Evolutionary conservation across 2,888 invertebrate species (phyloP), one percentile per base, ranked within the genome.

Genomic region (Agrilus mali): DNA sequence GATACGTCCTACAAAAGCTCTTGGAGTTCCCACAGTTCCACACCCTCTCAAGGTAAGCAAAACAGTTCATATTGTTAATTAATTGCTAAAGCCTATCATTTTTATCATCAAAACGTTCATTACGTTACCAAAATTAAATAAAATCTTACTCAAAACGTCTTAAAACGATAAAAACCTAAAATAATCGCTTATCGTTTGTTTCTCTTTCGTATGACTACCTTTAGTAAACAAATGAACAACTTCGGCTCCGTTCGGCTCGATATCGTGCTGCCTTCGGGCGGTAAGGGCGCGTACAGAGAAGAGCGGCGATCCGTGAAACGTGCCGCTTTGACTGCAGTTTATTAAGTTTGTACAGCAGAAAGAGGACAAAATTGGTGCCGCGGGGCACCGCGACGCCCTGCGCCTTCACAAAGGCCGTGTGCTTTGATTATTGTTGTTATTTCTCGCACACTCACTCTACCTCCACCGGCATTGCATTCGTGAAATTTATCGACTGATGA

Each of bases 1-100:
- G 86, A 87, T 75, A 83, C 86, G 47, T 83, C 86, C 47, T 87
- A 87, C 71, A 87, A 87, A 75, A 82, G 85, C 64, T 78, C 86
- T 67, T 87, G 86, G 86, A 80, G 82, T 57, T 74, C 84, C 59
- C 86, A 86, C 66, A 72, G 82, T 51, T 69, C 84, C 52, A 73
- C 83, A 62, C 85, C 84, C 63, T 71, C 83, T 55, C 86, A 86
- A 78, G 86, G 86, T 86, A 66, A 73, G 72, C 58, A 3, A 15
- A 31, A n/a, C n/a, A n/a, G n/a, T n/a, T n/a, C n/a, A n/a, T n/a
- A n/a, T n/a, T n/a, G n/a, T 43, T 41, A 15, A 27, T 41, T 41
- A 3, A 32, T 22, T 22, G 3, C 6, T 14, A 13, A 15, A 4
- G 15, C 5, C 4, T 7, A 15, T 16, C n/a, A n/a, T n/a, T n/a